Conservation (phyloP, 37 sponge, comb jelly and placozoan species). For the Petrosia ficiformis region DNA sequence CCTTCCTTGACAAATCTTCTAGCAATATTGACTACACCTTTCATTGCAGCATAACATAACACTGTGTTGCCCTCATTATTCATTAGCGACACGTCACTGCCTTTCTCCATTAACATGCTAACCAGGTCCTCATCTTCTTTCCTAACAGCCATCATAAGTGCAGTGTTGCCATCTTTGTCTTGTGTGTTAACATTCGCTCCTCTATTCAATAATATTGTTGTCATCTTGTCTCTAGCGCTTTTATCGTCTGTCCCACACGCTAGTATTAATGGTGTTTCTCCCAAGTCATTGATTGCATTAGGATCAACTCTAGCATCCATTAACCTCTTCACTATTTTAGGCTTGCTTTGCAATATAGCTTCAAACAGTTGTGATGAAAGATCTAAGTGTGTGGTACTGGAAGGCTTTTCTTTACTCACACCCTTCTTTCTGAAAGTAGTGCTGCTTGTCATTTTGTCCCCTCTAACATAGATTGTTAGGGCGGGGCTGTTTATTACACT, state of each 20-base stretch:
- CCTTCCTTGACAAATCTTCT: slow-evolving; percentile 30
- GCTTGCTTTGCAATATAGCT: slow-evolving; percentile 22
- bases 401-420: neutral
- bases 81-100: slow-evolving; percentile 21
- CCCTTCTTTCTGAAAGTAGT: neutral
- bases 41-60: slow-evolving; percentile 45
- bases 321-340: slow-evolving; percentile 34
- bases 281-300: neutral
- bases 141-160: slow-evolving; percentile 52
- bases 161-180: slow-evolving; percentile 60
- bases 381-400: slow-evolving; percentile 9
- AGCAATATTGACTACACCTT: slow-evolving; percentile 38
- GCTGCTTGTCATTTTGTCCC: too few species aligned
- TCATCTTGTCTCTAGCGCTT: slow-evolving; percentile 13
- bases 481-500: too few species aligned
- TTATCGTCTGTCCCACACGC: slow-evolving; percentile 14
- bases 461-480: too few species aligned
- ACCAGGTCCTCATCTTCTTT: slow-evolving; percentile 26
- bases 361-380: slow-evolving; percentile 40
- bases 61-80: slow-evolving; percentile 67
- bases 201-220: slow-evolving; percentile 31
- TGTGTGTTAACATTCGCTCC: slow-evolving; percentile 54
- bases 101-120: slow-evolving; percentile 8
- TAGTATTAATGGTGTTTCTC: slow-evolving; percentile 43
- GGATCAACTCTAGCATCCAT: slow-evolving; percentile 29